Evolutionary conservation across 2,888 invertebrate species (phyloP).

Genomic region (Lepeophtheirus nordmannii): DNA sequence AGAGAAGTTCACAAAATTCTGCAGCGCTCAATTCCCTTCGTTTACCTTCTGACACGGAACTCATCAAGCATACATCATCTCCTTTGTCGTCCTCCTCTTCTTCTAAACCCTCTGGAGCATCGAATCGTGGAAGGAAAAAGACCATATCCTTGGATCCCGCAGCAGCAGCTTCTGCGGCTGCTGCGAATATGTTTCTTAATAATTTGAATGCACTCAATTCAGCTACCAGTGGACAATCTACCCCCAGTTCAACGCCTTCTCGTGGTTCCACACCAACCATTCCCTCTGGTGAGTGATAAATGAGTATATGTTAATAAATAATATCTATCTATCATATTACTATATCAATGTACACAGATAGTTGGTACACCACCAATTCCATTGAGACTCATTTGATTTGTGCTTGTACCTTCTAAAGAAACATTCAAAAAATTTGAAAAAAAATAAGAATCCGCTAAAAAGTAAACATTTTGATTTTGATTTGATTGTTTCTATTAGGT

Average conservation of each 20-base stretch:
- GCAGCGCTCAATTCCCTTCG: slow-evolving; percentile 40
- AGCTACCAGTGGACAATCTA: background rate
- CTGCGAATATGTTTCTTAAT: background rate
- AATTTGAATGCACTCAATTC: slow-evolving; percentile 1
- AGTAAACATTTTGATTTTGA: no score
- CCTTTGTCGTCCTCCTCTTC: slow-evolving; percentile 52
- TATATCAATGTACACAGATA: no score
- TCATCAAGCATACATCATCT: slow-evolving; percentile 66
- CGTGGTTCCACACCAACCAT: slow-evolving; percentile 14
- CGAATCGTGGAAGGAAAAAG: slow-evolving; percentile 69
- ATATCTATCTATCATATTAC: no score
- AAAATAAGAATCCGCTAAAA: no score
- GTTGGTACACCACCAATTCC: no score
- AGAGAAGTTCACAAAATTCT: slow-evolving; percentile 20
- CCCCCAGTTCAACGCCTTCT: slow-evolving; percentile 12
- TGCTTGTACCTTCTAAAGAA: no score
- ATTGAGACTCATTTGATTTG: no score
- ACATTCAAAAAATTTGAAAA: no score
- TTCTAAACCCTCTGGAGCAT: slow-evolving; percentile 66
- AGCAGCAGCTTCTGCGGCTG: slow-evolving; percentile 42
- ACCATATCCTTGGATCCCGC: slow-evolving; percentile 70
- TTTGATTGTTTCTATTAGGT: background rate
- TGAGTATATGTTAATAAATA: no score
- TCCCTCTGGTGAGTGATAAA: background rate
- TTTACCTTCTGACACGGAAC: slow-evolving; percentile 72